Base-by-base conservation (phyloP, 2,113 vertebrate species). In the Sinocyclocheilus maitianheensis region DNA sequence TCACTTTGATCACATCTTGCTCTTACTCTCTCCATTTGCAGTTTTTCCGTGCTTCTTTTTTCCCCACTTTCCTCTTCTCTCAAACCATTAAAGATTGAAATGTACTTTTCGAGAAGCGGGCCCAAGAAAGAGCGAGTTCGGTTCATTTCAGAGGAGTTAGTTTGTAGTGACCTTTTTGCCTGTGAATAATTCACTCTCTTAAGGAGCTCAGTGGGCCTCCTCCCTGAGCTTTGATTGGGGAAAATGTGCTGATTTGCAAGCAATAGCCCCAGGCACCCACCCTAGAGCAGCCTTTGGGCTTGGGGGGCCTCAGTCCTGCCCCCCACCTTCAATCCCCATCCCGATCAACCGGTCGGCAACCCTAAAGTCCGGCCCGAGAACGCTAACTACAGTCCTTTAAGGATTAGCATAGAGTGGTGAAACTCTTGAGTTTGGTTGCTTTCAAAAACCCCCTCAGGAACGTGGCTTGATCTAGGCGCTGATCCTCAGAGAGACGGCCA, bases 141-240 rank as follows among this genome's bases (percentile, higher is more conserved):
- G 77, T 63, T 83, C 22, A 55, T 86, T 88, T 87, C 89, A 30
- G 26, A 51, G 58, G 77, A 91, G 11, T 91, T 88, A 43, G 78
- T 81, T 83, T 88, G 87, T 88, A 91, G 91, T 90, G 90, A 92
- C 91, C 91, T 92, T 91, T 89, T 48, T 48, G 13, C 53, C 40
- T 89, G 90, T 95, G 92, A 95, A 95, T 95, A 92, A 95, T 95
- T 95, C 93, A 95, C 89, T 89, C 84, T 89, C 71, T 88, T 93
- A 93, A 93, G 93, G 88, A 93, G 90, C 93, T 92, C 93, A 90
- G 93, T 93, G 89, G 93, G 91, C 91, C 90, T 84, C 85, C 92
- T 90, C 91, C 87, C 87, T 84, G 88, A 88, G 90, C 92, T 95
- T 95, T 95, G 93, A 95, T 95, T 93, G 94, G 88, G 87, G 92